These are phyloP conservation scores for Calypte anna DNA, from an alignment of 2,113 vertebrate genomes.

Conservation along the genomic window DNA sequence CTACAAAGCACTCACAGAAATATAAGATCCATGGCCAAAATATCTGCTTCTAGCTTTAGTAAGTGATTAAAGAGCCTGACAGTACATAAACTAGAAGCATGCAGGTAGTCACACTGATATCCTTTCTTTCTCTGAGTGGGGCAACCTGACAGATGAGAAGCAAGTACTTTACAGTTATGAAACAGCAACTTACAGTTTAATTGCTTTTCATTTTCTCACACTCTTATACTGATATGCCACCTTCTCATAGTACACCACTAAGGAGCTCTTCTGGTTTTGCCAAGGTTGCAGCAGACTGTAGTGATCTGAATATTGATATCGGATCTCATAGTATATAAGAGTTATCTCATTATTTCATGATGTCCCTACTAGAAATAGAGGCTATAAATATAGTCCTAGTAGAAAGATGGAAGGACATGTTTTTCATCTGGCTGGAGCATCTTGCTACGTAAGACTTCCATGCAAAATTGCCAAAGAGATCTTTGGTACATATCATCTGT, in stretches of 20 bases:
- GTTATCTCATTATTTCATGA: background rate
- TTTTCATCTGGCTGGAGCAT: background rate
- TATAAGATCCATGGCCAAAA: background rate
- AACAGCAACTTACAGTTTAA: background rate
- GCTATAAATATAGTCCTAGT: background rate
- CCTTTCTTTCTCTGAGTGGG: background rate
- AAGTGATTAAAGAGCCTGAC: background rate
- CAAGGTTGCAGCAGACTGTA: background rate
- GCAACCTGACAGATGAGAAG: background rate
- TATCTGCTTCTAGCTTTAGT: background rate
- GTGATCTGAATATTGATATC: background rate
- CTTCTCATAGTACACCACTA: rapidly evolving
- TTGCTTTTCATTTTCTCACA: background rate
- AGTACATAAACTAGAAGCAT: background rate
- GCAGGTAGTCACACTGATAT: background rate
- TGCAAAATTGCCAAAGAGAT: background rate
- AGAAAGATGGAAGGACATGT: background rate
- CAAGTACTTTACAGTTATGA: background rate
- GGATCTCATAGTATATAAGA: background rate
- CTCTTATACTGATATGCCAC: background rate
- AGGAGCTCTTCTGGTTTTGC: background rate
- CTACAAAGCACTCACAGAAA: background rate
- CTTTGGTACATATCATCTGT: background rate
- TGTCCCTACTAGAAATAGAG: too few species aligned
- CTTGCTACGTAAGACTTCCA: background rate